Base-by-base conservation (phyloP, 1,140 invertebrate species). In the Tachypleus tridentatus region DNA sequence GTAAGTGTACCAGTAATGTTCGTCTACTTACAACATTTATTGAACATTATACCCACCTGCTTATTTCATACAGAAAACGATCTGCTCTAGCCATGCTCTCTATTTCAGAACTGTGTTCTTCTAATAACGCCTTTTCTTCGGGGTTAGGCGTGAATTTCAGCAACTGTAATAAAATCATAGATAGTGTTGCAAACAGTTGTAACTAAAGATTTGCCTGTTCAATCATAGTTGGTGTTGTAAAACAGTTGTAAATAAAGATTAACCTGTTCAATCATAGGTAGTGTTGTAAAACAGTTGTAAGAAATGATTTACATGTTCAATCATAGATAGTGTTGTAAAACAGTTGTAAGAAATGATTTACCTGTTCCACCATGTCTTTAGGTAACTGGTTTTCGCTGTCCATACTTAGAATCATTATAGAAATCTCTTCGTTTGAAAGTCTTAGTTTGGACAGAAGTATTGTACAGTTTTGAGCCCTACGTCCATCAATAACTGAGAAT, bases 321-420 rank as follows among this genome's bases (percentile, higher is more conserved):
- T 29, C 29, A 29, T 29, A 29, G 29, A 29, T 29, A 2, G 29
- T 0, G 29, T 29, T 29, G 29, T 29, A 29, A 29, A 29, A 29
- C 29, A 29, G 29, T 29, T 29, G 29, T 29, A 29, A 29, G 29
- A 29, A 29, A 29, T 29, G 29, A 29, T 63, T 58, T 67, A 81
- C 80, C 77, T 98, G 96, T 74, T 99, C 96, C 54, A 98, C 89
- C 95, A 98, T 98, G 75, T 98, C 96, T 63, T 96, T 88, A 4
- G 93, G 93, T 57, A 98, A 76, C 73, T 95, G 89, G 73, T 97
- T 93, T 68, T 88, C 87, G 67, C 86, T 87, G 75, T 99, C 96
- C 93, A 99, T 97, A 60, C 86, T 91, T 59, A 97, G 76, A 69
- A 98, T 90, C 0, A 91, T 91, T 75, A 86, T 87, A 70, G 72